Evolutionary conservation across 2,888 invertebrate species (phyloP), one percentile per base, ranked within the genome.

Genomic region (Salticus scenicus): DNA sequence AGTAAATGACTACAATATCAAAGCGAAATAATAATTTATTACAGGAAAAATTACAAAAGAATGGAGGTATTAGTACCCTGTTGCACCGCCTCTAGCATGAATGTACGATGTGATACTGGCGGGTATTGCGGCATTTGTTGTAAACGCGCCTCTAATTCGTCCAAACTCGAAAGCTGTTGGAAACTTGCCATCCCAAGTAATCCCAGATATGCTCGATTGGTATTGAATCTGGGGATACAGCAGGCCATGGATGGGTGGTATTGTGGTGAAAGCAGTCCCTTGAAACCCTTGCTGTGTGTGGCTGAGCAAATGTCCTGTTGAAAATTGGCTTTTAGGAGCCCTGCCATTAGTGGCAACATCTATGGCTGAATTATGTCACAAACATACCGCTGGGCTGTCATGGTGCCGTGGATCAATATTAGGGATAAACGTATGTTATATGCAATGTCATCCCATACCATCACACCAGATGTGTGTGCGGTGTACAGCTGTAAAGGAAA

Each of bases 181-280:
- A n/a, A 37, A 37, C 10, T 37, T 37, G 37, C 10, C 10, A 10
- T 37, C 71, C 71, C 71, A 71, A 71, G 37, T 71, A 8, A 71
- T 8, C 41, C 47, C 71, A 71, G 71, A 71, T 47, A 71, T 71
- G 42, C 30, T 28, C 71, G 30, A 71, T 42, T 71, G 71, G 47
- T 10, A 51, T 30, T 0, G 47, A 20, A 41, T 41, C 69, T 41
- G 69, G 41, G 41, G 41, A 41, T 37, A 14, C 7, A 8, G 69
- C 41, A 28, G 47, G 47, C 71, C 71, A 71, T 14, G 30, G 47
- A 47, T 47, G 47, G 47, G 30, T 71, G 20, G 47, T 47, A 47
- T 12, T 47, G 47, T 47, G 17, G 47, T 2, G 47, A 17, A 47
- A 17, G 47, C n/a, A 47, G 4, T 47, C n/a, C 47, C 17, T 7